phyloP scores from a whole-genome alignment of 2,797 vertebrate genomes.

The Streptopelia turtur region DNA sequence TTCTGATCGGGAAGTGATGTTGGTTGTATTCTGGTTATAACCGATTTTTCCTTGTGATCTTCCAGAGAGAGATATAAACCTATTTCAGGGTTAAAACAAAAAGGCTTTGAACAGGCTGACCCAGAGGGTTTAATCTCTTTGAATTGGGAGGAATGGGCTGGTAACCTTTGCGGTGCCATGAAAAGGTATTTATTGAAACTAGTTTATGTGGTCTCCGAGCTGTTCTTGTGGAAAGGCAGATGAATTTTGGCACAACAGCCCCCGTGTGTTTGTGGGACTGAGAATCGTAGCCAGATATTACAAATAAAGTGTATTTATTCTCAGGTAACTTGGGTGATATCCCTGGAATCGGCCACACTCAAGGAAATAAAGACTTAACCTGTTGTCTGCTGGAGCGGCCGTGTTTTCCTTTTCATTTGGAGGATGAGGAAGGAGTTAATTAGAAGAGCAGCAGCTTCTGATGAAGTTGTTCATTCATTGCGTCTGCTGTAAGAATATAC shows the following conservation, averaged over 20 bases:
- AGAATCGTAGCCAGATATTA: not conserved
- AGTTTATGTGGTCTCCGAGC: not conserved
- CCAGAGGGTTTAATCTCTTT: not conserved
- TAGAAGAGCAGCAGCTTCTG: not conserved
- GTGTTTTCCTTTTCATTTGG: not conserved
- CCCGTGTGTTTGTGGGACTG: accelerated
- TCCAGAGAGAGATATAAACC: not conserved
- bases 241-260: not conserved
- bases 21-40: not conserved
- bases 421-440: not conserved
- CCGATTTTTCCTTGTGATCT: not conserved
- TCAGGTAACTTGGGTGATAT: not conserved
- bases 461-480: not conserved
- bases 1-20: not conserved
- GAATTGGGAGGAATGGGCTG: not conserved
- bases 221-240: not conserved
- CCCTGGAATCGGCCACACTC: not conserved
- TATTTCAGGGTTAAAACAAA: not conserved
- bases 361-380: not conserved
- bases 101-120: not conserved
- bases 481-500: accelerated
- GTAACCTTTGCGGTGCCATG: not conserved
- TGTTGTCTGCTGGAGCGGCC: not conserved
- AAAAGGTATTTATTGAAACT: not conserved
- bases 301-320: not conserved